Evolutionary conservation across 2,113 vertebrate species (phyloP).

Genomic region (Nesospiza acunhae): DNA sequence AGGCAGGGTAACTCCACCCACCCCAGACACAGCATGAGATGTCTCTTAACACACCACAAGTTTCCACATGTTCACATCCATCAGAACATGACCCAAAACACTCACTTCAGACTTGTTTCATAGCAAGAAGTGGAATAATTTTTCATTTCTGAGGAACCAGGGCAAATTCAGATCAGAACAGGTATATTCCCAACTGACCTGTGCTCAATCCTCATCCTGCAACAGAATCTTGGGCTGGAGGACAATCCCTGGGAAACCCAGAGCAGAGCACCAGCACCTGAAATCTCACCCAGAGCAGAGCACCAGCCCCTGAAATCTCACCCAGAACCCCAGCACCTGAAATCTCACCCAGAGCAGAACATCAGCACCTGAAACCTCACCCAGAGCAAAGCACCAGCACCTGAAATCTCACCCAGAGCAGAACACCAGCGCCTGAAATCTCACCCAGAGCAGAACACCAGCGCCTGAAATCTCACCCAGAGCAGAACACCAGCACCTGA

Average conservation of each 20-base stretch:
- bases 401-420: no score
- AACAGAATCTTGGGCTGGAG: not conserved
- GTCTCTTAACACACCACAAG: not conserved
- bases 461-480: not conserved
- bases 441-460: not conserved
- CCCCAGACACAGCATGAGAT: not conserved
- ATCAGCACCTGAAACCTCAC: not conserved
- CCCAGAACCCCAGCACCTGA: not conserved
- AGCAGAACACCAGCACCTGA: not conserved
- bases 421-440: not conserved
- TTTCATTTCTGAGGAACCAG: not conserved
- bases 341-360: not conserved
- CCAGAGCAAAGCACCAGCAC: not conserved
- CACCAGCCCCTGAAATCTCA: not conserved
- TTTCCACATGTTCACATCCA: not conserved
- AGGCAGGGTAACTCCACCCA: not conserved
- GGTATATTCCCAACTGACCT: not conserved
- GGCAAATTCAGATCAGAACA: not conserved
- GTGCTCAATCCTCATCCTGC: not conserved
- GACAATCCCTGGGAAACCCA: not conserved
- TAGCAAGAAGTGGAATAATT: not conserved
- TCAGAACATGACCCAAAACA: not conserved
- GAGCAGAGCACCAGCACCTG: not conserved
- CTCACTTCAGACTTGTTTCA: not conserved
- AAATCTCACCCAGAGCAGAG: not conserved